Evolutionary conservation across 2,113 vertebrate species (phyloP), one percentile per base, ranked within the genome.

Genomic region (Ceuthmochares aereus): DNA sequence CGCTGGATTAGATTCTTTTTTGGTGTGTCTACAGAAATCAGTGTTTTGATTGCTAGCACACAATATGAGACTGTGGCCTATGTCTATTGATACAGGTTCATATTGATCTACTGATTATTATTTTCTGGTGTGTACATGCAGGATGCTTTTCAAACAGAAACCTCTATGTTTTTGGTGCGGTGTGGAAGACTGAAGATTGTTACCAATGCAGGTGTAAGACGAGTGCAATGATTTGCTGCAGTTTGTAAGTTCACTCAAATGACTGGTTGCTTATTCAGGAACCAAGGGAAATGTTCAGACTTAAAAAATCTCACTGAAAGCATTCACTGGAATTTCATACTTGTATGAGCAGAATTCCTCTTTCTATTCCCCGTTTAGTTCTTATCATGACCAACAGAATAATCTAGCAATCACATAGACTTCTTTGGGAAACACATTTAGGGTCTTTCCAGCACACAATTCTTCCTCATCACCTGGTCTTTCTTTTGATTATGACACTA

Each of bases 101-200:
- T 19, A 30, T 5, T 55, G 47, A 40, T 74, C 36, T 78, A 36
- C 22, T 75, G 34, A 70, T 25, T 80, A 1, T 36, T 4, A 19
- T 64, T 88, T 86, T 66, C 76, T 90, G 87, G 7, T 89, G 36
- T 87, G 30, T 59, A 11, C 10, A 22, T 42, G 7, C 72, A 97
- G 96, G 96, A 13, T 97, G 96, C 45, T 43, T 96, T 86, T 96
- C 96, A 78, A 91, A 96, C 73, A 86, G 88, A 94, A 97, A 90
- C 80, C 93, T 96, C 19, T 96, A 97, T 60, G 95, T 96, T 69
- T 97, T 97, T 7, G 96, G 96, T 64, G 96, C 96, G 0, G 73
- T 70, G 20, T 97, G 96, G 96, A 97, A 95, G 90, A 97, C 90
- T 19, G 95, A 95, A 11, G 95, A 97, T 45, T 97, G 96, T 54